A percentile compares a stretch with the other conserved stretches of the same genome.
These are phyloP conservation scores for Tachina grossa DNA, from an alignment of 2,888 invertebrate genomes.

Conservation along the genomic window DNA sequence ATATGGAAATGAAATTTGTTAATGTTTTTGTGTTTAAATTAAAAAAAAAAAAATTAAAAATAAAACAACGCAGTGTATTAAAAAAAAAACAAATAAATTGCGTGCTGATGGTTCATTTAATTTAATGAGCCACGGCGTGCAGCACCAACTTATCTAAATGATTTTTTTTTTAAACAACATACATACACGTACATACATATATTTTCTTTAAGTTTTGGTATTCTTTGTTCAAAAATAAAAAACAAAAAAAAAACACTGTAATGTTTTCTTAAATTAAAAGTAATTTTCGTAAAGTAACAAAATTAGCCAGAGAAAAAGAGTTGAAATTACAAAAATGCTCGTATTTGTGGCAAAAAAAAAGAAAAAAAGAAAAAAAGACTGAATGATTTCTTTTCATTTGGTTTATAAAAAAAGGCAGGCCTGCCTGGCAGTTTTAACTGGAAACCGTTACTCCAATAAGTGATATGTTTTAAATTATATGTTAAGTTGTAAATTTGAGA, in stretches of 20 bases:
- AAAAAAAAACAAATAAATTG: constrained; percentile 77
- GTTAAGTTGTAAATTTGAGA: constrained; percentile 69
- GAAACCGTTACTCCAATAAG: constrained; percentile 52
- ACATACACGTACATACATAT: constrained; percentile 20
- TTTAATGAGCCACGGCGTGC: constrained; percentile 81
- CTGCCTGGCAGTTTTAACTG: constrained; percentile 10
- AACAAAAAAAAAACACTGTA: constrained; percentile 19
- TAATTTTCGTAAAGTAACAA: constrained; percentile 61
- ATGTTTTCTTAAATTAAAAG: constrained; percentile 68
- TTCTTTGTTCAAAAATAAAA: constrained; percentile 1
- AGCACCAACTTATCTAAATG: constrained; percentile 81
- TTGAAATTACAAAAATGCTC: constrained; percentile 31
- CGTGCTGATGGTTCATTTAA: constrained; percentile 82
- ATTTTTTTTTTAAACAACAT: constrained; percentile 72
- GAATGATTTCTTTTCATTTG: not conserved
- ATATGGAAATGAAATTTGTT: constrained; percentile 18
- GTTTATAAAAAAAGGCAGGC: no score
- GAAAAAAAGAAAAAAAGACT: no score
- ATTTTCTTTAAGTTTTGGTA: constrained; percentile 34
- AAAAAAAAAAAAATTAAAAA: constrained; percentile 45
- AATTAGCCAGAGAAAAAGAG: constrained; percentile 56
- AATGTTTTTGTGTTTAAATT: constrained; percentile 43
- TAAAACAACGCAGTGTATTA: constrained; percentile 37
- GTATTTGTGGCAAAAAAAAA: constrained; percentile 6
- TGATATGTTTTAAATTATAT: constrained; percentile 69